phyloP scores from a whole-genome alignment of 2,797 vertebrate genomes.

The Pseudopleuronectes americanus region DNA sequence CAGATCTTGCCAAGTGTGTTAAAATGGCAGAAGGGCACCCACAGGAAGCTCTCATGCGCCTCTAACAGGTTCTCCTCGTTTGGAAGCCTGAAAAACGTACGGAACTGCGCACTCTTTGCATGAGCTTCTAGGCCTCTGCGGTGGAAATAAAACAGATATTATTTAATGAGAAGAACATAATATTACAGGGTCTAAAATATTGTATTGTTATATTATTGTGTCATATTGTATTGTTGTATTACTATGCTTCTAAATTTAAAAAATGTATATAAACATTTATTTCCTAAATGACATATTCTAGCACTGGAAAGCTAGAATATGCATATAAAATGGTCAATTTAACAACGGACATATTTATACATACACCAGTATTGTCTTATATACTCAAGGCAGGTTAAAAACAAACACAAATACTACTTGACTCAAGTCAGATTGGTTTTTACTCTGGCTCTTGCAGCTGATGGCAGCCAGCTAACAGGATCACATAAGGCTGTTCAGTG shows the following conservation, averaged over 20 bases:
- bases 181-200: background rate
- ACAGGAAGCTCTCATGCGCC: conserved; percentile 94
- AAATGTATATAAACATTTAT: background rate
- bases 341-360: background rate
- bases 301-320: background rate
- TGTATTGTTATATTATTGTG: background rate
- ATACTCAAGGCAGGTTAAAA: conserved; percentile 14
- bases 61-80: conserved; percentile 92
- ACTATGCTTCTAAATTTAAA: too few relatives aligned
- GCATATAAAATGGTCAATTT: background rate
- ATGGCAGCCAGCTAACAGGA: conserved; percentile 29
- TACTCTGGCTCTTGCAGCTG: conserved; percentile 2
- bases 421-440: conserved; percentile 31
- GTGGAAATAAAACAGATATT: conserved; percentile 27
- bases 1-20: conserved; percentile 95
- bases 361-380: background rate
- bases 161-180: background rate
- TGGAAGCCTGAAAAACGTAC: conserved; percentile 92
- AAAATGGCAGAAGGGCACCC: conserved; percentile 93
- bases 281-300: background rate
- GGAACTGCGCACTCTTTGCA: conserved; percentile 93
- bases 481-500: conserved; percentile 17
- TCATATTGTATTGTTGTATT: background rate
- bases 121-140: conserved; percentile 91
- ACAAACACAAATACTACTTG: conserved; percentile 29